Conservation (phyloP, 2,888 invertebrate species). For the Caenorhabditis imperialis region DNA sequence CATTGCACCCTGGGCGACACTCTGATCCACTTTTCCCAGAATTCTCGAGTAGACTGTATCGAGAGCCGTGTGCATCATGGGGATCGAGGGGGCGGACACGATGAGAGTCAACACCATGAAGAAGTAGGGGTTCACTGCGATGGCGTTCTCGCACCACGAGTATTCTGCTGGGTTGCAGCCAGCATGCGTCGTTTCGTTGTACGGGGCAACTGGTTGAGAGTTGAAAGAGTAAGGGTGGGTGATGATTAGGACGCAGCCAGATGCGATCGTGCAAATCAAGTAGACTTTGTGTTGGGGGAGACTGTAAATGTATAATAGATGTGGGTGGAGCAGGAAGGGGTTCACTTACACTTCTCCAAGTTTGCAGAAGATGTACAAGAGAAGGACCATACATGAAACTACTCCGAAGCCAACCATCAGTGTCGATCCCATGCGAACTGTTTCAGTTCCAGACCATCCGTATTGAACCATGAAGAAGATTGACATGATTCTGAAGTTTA, state of each 20-base stretch:
- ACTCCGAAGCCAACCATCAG: conserved; percentile 44
- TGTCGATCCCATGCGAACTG: conserved; percentile 41
- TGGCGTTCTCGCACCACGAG: conserved; percentile 50
- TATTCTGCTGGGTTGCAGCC: conserved; percentile 56
- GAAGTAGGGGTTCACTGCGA: conserved; percentile 44
- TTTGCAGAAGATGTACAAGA: conserved; percentile 49
- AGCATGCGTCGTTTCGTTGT: conserved; percentile 52
- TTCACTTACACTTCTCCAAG: conserved; percentile 46
- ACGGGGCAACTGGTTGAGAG: conserved; percentile 35
- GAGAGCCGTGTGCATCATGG: conserved; percentile 50
- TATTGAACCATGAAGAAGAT: conserved; percentile 54
- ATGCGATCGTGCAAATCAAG: conserved; percentile 30
- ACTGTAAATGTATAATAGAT: conserved; percentile 14
- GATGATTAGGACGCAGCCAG: conserved; percentile 37
- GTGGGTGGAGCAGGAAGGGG: background rate
- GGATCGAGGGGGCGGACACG: conserved; percentile 43
- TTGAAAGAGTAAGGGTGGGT: conserved; percentile 49
- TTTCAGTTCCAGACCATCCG: conserved; percentile 55
- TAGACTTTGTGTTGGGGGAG: conserved; percentile 46
- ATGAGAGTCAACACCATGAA: conserved; percentile 23
- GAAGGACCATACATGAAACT: conserved; percentile 29
- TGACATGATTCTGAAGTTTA: conserved; percentile 39
- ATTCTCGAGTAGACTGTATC: conserved; percentile 61
- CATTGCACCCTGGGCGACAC: conserved; percentile 61
- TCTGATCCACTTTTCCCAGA: conserved; percentile 64